Evolutionary conservation across 1,140 invertebrate species (phyloP).

Genomic region (Lethrus apterus): DNA sequence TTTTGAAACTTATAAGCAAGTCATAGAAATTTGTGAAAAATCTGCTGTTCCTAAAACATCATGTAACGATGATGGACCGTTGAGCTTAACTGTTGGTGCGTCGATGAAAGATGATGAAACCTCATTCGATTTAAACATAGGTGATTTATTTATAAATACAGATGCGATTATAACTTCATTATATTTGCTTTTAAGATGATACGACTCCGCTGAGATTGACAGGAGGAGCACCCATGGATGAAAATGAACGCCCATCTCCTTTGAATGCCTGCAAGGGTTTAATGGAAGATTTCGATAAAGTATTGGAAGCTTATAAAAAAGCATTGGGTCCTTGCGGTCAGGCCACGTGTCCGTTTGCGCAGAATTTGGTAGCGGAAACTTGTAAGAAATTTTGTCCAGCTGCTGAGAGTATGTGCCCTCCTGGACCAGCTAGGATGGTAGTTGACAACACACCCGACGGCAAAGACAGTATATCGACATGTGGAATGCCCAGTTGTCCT

Average conservation of each 20-base stretch:
- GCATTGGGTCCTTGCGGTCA: conserved; percentile 34
- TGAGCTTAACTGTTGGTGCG: too few species aligned
- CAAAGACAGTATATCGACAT: conserved; percentile 12
- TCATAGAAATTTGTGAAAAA: too few species aligned
- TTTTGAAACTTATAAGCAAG: too few species aligned
- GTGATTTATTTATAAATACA: too few species aligned
- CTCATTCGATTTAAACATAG: too few species aligned
- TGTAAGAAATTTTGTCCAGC: conserved; percentile 22
- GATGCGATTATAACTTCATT: too few species aligned
- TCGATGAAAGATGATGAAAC: too few species aligned
- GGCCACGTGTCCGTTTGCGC: conserved; percentile 30
- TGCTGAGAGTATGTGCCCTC: background rate
- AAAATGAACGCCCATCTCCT: conserved; percentile 18
- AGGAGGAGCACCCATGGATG: conserved; percentile 21
- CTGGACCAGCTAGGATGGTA: background rate
- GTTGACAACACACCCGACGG: background rate
- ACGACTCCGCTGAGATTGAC: conserved; percentile 19
- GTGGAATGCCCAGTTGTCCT: conserved; percentile 19
- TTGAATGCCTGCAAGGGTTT: conserved; percentile 31
- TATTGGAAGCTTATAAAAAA: conserved; percentile 33
- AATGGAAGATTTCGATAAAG: conserved; percentile 37
- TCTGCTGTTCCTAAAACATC: too few species aligned
- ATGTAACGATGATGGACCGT: too few species aligned
- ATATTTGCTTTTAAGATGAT: too few species aligned
- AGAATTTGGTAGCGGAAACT: conserved; percentile 23